Evolutionary conservation across 1,140 invertebrate species (phyloP), one percentile per base, ranked within the genome.

Genomic region (Drosophila sturtevanti): DNA sequence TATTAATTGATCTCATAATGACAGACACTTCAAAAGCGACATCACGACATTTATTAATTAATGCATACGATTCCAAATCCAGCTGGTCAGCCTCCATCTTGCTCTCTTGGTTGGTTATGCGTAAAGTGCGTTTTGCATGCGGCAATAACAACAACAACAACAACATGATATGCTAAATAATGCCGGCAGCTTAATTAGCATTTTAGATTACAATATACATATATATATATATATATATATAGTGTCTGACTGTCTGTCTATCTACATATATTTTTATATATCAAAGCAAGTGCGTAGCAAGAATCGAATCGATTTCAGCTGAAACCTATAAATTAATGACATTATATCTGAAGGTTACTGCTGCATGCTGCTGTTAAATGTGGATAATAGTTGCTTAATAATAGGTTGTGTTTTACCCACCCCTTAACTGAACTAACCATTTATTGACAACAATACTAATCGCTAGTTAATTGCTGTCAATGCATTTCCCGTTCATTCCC

Each of bases 1-100:
- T 90, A 90, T 90, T 90, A 90, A 90, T 90, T 90, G 86, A 90
- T 90, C 87, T 86, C 87, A 90, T 90, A 90, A 90, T 90, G 87
- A 90, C 87, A 90, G 87, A 87, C 78, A 90, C 87, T 90, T 90
- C 81, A 86, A 90, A 82, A 90, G 86, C 87, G 79, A 90, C 86
- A 90, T 90, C 87, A 90, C 87, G 87, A 90, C 87, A 85, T 90
- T 90, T 90, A 90, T 85, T 89, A 89, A 89, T 89, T 89, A 89
- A 89, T 89, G 84, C 84, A 87, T 69, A 37, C 44, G 21, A 41
- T 18, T 37, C 60, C 37, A 14, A 27, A 12, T 12, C 41, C 67
- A 68, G 21, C 66, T 54, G 58, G 58, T 70, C 74, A 74, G 51
- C 74, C 69, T 78, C 68, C 77, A 68, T 52, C 11, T 2, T 48